A percentile compares a stretch with the other conserved stretches of the same genome.
phyloP scores from a whole-genome alignment of 2,888 invertebrate genomes.

The Andrena minutula region DNA sequence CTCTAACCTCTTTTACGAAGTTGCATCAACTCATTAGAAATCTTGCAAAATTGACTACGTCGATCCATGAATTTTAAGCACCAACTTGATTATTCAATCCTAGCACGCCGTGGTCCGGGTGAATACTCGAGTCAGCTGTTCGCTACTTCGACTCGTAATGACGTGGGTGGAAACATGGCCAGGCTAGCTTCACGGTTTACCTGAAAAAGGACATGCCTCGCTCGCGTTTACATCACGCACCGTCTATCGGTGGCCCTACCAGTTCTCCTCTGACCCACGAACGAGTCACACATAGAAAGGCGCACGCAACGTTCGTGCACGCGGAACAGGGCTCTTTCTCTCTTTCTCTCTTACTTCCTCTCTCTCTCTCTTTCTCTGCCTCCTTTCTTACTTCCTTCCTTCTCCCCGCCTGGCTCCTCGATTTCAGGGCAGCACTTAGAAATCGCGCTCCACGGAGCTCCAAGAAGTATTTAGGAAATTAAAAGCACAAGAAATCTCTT shows the following conservation, averaged over 20 bases:
- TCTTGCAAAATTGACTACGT: slow-evolving; percentile 22
- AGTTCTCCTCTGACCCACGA: slow-evolving; percentile 57
- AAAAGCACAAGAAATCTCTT: background rate
- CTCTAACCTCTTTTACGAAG: background rate
- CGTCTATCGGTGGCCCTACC: slow-evolving; percentile 61
- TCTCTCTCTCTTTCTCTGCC: background rate
- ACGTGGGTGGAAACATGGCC: slow-evolving; percentile 37
- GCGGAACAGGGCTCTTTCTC: slow-evolving; percentile 45
- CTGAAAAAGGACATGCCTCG: slow-evolving; percentile 39
- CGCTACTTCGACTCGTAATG: slow-evolving; percentile 27
- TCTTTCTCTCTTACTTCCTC: slow-evolving; percentile 55
- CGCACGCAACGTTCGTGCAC: slow-evolving; percentile 33
- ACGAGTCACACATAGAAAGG: slow-evolving; percentile 40
- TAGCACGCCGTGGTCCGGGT: slow-evolving; percentile 17
- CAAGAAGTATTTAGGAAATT: background rate
- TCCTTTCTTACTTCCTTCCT: slow-evolving; percentile 46
- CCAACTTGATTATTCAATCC: slow-evolving; percentile 14
- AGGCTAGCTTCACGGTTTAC: slow-evolving; percentile 42
- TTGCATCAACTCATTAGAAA: slow-evolving; percentile 2
- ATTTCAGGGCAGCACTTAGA: slow-evolving; percentile 63
- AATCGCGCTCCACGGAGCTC: background rate
- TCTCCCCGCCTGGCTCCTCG: slow-evolving; percentile 40
- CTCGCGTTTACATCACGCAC: slow-evolving; percentile 50
- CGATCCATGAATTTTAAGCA: slow-evolving; percentile 26
- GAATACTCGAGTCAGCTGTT: slow-evolving; percentile 59